These are phyloP conservation scores for Eurytoma californica DNA, from an alignment of 2,888 invertebrate genomes.

Conservation along the genomic window DNA sequence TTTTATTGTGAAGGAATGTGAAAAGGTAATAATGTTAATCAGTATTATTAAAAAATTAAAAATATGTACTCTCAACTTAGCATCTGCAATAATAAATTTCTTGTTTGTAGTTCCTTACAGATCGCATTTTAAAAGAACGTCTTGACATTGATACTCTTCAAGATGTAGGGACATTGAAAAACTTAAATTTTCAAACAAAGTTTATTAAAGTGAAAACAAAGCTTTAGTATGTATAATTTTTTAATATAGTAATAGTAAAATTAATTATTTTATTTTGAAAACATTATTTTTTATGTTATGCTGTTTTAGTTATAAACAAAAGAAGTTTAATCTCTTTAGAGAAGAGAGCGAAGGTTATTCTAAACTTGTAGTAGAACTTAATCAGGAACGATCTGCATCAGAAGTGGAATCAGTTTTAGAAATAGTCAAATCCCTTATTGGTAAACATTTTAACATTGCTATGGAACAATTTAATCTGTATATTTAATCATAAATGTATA, in stretches of 20 bases:
- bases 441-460: slow-evolving; percentile 76
- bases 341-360: slow-evolving; percentile 99
- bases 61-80: background rate
- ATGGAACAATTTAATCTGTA: background rate
- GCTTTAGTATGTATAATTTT: slow-evolving; percentile 88
- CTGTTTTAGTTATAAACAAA: slow-evolving; percentile 94
- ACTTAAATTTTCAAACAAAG: slow-evolving; percentile 93
- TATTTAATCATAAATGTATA: slow-evolving; percentile 30
- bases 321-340: slow-evolving; percentile 98
- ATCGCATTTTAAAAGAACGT: slow-evolving; percentile 92
- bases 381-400: slow-evolving; percentile 84
- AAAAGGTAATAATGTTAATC: slow-evolving; percentile 78
- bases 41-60: background rate
- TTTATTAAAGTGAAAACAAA: slow-evolving; percentile 99
- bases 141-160: slow-evolving; percentile 95
- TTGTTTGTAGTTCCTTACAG: slow-evolving; percentile 81
- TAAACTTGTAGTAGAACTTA: slow-evolving; percentile 94
- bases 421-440: slow-evolving; percentile 95
- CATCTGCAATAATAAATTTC: slow-evolving; percentile 19
- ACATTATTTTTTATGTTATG: slow-evolving; percentile 40
- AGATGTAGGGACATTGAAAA: slow-evolving; percentile 92
- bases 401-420: slow-evolving; percentile 84
- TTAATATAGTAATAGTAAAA: slow-evolving; percentile 11
- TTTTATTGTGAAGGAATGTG: slow-evolving; percentile 86
- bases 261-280: background rate